Evolutionary conservation across 2,797 vertebrate genomes (phyloP).

Genomic region (Sebastes elongatus): DNA sequence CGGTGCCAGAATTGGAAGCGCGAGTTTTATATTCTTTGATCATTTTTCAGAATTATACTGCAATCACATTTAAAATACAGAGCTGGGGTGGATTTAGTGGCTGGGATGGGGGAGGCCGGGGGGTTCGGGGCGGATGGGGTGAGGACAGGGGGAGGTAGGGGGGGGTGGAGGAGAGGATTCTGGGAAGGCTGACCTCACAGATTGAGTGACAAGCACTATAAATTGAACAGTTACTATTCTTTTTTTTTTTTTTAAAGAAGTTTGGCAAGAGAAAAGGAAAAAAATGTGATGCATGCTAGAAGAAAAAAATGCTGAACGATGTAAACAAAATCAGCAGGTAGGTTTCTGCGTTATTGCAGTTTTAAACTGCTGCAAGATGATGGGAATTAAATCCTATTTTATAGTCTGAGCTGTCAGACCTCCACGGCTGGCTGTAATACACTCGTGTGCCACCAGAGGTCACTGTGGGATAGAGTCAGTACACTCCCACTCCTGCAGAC

Average conservation of each 20-base stretch:
- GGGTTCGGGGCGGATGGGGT: conserved; percentile 12
- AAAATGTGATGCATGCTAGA: conserved; percentile 60
- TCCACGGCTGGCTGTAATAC: conserved; percentile 62
- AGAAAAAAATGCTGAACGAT: conserved; percentile 39
- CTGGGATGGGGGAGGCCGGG: conserved; percentile 46
- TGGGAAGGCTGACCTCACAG: conserved; percentile 74
- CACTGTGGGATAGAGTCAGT: conserved; percentile 53
- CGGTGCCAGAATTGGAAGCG: conserved; percentile 84
- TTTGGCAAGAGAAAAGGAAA: conserved; percentile 59
- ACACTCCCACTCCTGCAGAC: conserved; percentile 11
- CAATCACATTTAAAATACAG: conserved; percentile 83
- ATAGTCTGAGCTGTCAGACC: conserved; percentile 28
- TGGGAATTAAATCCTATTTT: conserved; percentile 6
- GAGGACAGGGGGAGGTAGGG: no score
- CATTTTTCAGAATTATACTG: conserved; percentile 82
- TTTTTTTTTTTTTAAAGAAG: conserved; percentile 43
- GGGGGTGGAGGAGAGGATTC: conserved; percentile 10
- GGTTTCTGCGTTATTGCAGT: conserved; percentile 50
- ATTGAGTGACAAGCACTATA: conserved; percentile 78
- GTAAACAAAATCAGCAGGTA: conserved; percentile 61
- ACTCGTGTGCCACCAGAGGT: conserved; percentile 72
- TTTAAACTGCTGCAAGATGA: conserved; percentile 55
- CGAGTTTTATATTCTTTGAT: conserved; percentile 88
- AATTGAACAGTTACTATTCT: conserved; percentile 69
- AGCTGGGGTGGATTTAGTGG: conserved; percentile 69